A percentile compares a stretch with the other conserved stretches of the same genome.
Conservation (phyloP, 2,888 invertebrate species). For the Dorcus parallelipipedus region DNA sequence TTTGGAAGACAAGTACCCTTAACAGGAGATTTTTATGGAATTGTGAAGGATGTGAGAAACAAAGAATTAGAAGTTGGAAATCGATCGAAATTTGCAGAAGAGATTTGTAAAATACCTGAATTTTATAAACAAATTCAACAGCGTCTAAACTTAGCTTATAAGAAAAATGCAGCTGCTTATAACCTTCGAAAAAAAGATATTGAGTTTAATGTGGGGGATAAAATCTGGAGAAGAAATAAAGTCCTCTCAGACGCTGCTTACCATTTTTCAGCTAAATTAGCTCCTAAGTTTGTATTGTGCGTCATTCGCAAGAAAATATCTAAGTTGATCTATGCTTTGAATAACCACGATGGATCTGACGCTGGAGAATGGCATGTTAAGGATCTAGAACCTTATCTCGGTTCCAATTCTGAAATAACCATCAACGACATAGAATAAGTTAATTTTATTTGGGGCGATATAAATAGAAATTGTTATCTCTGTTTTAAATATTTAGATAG, state of each 20-base stretch:
- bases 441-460: too few relatives aligned
- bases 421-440: too few relatives aligned
- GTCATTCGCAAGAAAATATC: slow-evolving; percentile 19
- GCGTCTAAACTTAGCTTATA: neutral
- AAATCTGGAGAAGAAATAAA: slow-evolving; percentile 22
- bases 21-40: too few relatives aligned
- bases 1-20: too few relatives aligned
- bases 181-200: slow-evolving; percentile 19
- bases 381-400: too few relatives aligned
- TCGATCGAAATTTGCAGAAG: too few relatives aligned
- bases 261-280: slow-evolving; percentile 21
- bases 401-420: too few relatives aligned
- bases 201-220: slow-evolving; percentile 21
- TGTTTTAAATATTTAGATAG: too few relatives aligned
- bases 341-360: slow-evolving; percentile 15
- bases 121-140: neutral
- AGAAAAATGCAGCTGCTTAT: slow-evolving; percentile 6
- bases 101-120: neutral
- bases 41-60: too few relatives aligned
- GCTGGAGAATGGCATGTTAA: slow-evolving; percentile 25
- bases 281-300: slow-evolving; percentile 24
- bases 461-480: too few relatives aligned
- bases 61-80: neutral
- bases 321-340: slow-evolving; percentile 19
- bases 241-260: slow-evolving; percentile 20